Conservation (phyloP, 2,113 vertebrate species). For the western clawed frog (Xenopus tropicalis) region UCB_Xtro_10.0 CM004452.2:30432501-30433000, state of each 20-base stretch:
- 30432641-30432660: slow-evolving; percentile 45
- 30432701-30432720: slow-evolving; percentile 36
- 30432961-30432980: too few species aligned
- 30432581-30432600: slow-evolving; percentile 14
- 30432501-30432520: too few species aligned
- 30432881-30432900: background rate
- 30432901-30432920: background rate
- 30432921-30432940: too few species aligned
- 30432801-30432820: slow-evolving; percentile 40
- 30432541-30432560: background rate
- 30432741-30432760: slow-evolving; percentile 43
- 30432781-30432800: slow-evolving; percentile 3
- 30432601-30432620: slow-evolving; percentile 7
- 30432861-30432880: slow-evolving; percentile 3
- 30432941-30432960: too few species aligned
- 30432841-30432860: slow-evolving; percentile 8
- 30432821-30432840: slow-evolving; percentile 38
- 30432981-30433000: too few species aligned
- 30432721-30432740: slow-evolving; percentile 41
- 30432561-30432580: slow-evolving; percentile 9
- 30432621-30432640: slow-evolving; percentile 25
- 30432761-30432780: slow-evolving; percentile 37
- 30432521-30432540: background rate
- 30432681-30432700: slow-evolving; percentile 45
- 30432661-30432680: slow-evolving; percentile 44